phyloP scores from a whole-genome alignment of 2,797 vertebrate genomes.

The Sus cebifrons region DNA sequence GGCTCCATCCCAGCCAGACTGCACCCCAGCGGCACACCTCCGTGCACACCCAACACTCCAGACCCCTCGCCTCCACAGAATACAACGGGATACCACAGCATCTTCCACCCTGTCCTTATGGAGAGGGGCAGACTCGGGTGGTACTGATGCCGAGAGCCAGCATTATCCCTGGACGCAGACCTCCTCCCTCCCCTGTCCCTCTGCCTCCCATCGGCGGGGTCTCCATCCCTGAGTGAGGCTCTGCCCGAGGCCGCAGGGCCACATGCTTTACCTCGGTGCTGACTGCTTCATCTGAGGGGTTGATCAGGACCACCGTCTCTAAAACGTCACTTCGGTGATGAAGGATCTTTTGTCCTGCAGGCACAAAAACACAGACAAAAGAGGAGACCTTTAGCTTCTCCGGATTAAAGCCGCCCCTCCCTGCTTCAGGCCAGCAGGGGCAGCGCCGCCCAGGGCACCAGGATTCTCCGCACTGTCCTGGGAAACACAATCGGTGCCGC shows the following conservation, averaged over 20 bases:
- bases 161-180: neutral
- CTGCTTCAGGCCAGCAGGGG: neutral
- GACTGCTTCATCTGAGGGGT: constrained; percentile 98
- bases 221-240: neutral
- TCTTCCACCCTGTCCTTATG: neutral
- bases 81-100: neutral
- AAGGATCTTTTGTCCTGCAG: constrained; percentile 98
- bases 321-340: constrained; percentile 98
- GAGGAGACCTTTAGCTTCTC: constrained; percentile 62
- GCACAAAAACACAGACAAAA: constrained; percentile 80
- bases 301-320: constrained; percentile 99
- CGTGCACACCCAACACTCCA: neutral
- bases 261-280: constrained; percentile 95
- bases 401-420: neutral
- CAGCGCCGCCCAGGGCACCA: neutral
- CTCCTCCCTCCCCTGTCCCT: neutral
- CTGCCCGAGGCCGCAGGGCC: neutral
- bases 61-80: neutral
- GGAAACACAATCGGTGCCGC: constrained; percentile 18
- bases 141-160: neutral
- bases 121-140: neutral
- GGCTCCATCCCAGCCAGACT: neutral
- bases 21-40: neutral
- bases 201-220: neutral
- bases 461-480: constrained; percentile 1